A percentile compares a stretch with the other conserved stretches of the same genome.
These are phyloP conservation scores for Penaeus vannamei DNA, from an alignment of 1,140 invertebrate species.

Conservation along the genomic window DNA sequence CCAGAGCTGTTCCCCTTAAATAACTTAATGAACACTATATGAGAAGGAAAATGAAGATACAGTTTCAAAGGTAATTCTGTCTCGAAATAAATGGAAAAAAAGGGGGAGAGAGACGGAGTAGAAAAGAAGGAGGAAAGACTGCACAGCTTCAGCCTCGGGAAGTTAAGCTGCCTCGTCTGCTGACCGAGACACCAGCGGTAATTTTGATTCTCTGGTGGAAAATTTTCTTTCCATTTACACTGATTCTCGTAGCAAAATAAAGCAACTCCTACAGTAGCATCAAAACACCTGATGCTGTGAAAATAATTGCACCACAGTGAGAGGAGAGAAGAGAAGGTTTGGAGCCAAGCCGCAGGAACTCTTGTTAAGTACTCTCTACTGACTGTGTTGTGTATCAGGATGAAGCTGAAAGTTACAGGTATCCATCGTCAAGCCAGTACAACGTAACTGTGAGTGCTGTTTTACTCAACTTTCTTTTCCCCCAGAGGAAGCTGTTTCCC, in stretches of 20 bases:
- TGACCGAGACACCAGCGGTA: neutral
- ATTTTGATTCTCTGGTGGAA: neutral
- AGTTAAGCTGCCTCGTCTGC: slow-evolving; percentile 6
- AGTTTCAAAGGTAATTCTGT: neutral
- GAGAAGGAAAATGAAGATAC: too few relatives aligned
- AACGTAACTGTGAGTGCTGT: too few relatives aligned
- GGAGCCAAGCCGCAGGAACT: slow-evolving; percentile 32
- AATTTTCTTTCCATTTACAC: too few relatives aligned
- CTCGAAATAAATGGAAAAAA: neutral
- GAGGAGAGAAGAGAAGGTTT: slow-evolving; percentile 9
- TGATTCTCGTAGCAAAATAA: neutral
- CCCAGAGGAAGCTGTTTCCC: too few relatives aligned
- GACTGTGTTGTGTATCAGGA: slow-evolving; percentile 29
- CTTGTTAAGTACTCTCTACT: slow-evolving; percentile 38
- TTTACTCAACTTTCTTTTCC: too few relatives aligned
- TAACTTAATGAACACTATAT: too few relatives aligned
- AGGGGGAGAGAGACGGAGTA: neutral
- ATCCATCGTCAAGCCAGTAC: too few relatives aligned
- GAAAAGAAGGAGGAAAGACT: slow-evolving; percentile 10
- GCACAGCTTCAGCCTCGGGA: slow-evolving; percentile 41
- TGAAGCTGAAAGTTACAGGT: slow-evolving; percentile 32
- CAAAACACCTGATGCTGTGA: slow-evolving; percentile 18
- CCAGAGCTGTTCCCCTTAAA: too few relatives aligned
- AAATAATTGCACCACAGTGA: slow-evolving; percentile 32
- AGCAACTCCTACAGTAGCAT: slow-evolving; percentile 33